phyloP scores from a whole-genome alignment of 2,888 invertebrate species.

The Lamellibrachia columna region DNA sequence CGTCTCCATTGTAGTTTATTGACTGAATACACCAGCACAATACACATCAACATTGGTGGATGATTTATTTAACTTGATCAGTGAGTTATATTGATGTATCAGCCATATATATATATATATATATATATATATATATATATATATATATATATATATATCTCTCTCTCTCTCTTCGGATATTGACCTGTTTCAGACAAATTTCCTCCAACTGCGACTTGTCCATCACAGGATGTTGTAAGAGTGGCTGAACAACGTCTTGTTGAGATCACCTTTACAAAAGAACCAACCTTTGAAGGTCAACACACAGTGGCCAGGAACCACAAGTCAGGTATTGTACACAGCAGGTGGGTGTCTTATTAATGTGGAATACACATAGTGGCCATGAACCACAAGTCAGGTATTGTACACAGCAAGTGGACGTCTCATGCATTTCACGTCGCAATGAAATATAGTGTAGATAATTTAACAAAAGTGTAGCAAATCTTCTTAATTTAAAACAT shows the following conservation, averaged over 20 bases:
- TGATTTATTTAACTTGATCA: no score
- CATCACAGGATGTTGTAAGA: not conserved
- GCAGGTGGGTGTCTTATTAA: not conserved
- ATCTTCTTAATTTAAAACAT: no score
- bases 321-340: slow-evolving; percentile 17
- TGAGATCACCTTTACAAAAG: not conserved
- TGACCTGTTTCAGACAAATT: slow-evolving; percentile 1
- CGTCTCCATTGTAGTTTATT: not conserved
- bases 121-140: no score
- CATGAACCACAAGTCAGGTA: no score
- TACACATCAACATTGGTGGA: no score
- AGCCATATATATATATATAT: not conserved
- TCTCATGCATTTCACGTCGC: not conserved
- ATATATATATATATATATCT: not conserved
- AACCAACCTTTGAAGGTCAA: slow-evolving; percentile 20
- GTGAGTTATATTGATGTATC: not conserved
- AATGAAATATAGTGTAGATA: not conserved
- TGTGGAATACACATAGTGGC: not conserved
- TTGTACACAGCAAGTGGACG: no score
- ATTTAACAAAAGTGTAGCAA: not conserved
- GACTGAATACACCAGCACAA: no score
- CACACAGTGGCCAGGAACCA: not conserved
- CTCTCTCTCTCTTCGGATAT: no score
- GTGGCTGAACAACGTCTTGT: slow-evolving; percentile 13
- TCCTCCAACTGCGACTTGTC: not conserved